Evolutionary conservation across 2,888 invertebrate species (phyloP).

Genomic region (Stomorhina lunata): DNA sequence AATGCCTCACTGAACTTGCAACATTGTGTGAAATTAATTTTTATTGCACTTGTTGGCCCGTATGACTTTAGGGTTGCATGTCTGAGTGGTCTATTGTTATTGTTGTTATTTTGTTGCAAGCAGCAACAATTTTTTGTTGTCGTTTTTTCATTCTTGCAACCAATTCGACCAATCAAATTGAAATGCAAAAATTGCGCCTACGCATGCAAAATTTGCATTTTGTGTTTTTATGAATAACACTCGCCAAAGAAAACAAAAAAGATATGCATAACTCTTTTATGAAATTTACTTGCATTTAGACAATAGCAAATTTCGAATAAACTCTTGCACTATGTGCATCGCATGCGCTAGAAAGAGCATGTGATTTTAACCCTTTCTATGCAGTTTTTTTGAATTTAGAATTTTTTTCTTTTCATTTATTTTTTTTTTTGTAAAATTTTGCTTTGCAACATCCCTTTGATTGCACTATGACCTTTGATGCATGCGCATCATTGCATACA

Average conservation of each 20-base stretch:
- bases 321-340: slow-evolving; percentile 51
- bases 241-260: neutral
- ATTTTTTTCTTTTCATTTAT: neutral
- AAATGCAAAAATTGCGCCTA: slow-evolving; percentile 62
- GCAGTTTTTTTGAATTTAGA: slow-evolving; percentile 48
- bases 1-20: slow-evolving; percentile 49
- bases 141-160: too few relatives aligned
- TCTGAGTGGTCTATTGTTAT: neutral
- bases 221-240: neutral
- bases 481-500: slow-evolving; percentile 64
- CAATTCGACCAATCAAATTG: slow-evolving; percentile 55
- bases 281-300: slow-evolving; percentile 23
- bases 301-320: slow-evolving; percentile 3
- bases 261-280: slow-evolving; percentile 40
- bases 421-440: neutral
- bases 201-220: slow-evolving; percentile 62
- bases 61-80: neutral
- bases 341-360: slow-evolving; percentile 57
- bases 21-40: slow-evolving; percentile 47
- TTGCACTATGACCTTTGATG: slow-evolving; percentile 66
- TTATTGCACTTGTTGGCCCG: slow-evolving; percentile 42
- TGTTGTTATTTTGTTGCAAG: slow-evolving; percentile 43
- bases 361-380: slow-evolving; percentile 38
- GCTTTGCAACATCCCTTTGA: slow-evolving; percentile 55
- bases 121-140: neutral